Base-by-base conservation (phyloP, 2,797 vertebrate species). In the Alauda arvensis region DNA sequence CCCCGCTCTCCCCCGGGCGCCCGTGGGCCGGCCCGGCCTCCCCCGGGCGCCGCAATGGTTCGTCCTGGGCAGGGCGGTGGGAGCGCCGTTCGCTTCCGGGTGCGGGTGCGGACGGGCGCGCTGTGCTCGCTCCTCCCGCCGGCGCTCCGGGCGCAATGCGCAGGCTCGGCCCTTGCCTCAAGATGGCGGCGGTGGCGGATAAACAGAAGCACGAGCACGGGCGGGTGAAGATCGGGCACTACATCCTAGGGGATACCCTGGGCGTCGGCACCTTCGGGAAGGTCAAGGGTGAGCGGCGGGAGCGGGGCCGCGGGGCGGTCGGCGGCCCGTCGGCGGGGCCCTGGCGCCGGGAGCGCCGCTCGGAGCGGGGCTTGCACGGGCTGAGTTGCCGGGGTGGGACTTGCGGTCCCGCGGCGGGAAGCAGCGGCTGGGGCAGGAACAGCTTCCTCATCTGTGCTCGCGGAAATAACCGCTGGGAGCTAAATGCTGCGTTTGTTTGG, bases 211-310 rank as follows among this genome's bases (percentile, higher is more conserved):
- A 98, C 94, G 98, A 99, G 91, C 94, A 96, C 78, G 98, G 99
- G 92, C 98, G 98, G 96, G 98, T 99, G 93, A 99, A 99, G 97
- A 99, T 99, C 7, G 99, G 99, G 83, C 98, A 99, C 90, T 99
- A 99, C 84, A 99, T 99, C 85, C 93, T 99, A 40, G 99, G 99
- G 31, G 99, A 99, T 89, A 99, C 99, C 25, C 98, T 99, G 15
- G 99, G 99, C 49, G 99, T 99, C 75, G 99, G 99, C 70, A 99
- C 99, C 37, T 99, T 99, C 88, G 99, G 99, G 62, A 85, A 85
- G 10, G 82, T 85, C n/a, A 85, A 85, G 60, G 79, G 79, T 82
- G 72, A 82, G 79, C 61, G 61, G 42, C 23, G 60, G 74, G 11
- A 66, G 26, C 15, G n/a, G n/a, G 29, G 31, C 46, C 5, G 8